These are phyloP conservation scores for Cosmorhoe ocellata DNA, from an alignment of 2,888 invertebrate species.

Conservation along the genomic window DNA sequence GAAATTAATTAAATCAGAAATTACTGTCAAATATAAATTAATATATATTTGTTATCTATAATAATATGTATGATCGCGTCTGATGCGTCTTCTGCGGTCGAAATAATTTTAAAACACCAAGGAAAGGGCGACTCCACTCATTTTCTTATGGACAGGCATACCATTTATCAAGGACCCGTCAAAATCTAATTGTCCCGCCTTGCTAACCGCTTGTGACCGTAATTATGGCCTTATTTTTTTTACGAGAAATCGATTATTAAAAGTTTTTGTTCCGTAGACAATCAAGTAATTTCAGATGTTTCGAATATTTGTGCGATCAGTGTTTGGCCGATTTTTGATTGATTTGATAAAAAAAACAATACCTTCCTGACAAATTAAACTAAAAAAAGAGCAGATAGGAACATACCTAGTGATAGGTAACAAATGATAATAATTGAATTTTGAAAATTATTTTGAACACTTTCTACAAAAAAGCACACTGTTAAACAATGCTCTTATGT, in stretches of 20 bases:
- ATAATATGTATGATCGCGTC: no score
- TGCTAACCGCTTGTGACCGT: constrained; percentile 78
- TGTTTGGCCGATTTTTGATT: constrained; percentile 1
- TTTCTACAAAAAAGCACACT: no score
- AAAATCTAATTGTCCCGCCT: constrained; percentile 81
- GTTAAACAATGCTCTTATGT: no score
- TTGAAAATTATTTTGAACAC: no score
- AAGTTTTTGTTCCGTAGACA: constrained; percentile 58
- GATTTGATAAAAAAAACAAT: background rate
- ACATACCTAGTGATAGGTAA: no score
- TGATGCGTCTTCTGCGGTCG: no score
- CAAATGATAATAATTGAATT: no score
- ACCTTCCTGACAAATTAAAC: no score
- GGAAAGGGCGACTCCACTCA: constrained; percentile 48
- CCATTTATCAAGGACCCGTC: constrained; percentile 80
- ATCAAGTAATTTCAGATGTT: constrained; percentile 66
- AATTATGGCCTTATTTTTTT: constrained; percentile 79
- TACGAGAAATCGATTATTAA: constrained; percentile 68
- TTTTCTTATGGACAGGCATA: constrained; percentile 51
- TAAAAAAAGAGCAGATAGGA: no score
- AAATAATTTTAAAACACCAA: constrained; percentile 17
- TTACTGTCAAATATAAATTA: no score
- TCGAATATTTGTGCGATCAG: constrained; percentile 59
- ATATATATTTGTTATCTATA: no score
- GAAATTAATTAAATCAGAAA: no score